Base-by-base conservation (phyloP, 2,113 vertebrate species). In the Pelecanus crispus region DNA sequence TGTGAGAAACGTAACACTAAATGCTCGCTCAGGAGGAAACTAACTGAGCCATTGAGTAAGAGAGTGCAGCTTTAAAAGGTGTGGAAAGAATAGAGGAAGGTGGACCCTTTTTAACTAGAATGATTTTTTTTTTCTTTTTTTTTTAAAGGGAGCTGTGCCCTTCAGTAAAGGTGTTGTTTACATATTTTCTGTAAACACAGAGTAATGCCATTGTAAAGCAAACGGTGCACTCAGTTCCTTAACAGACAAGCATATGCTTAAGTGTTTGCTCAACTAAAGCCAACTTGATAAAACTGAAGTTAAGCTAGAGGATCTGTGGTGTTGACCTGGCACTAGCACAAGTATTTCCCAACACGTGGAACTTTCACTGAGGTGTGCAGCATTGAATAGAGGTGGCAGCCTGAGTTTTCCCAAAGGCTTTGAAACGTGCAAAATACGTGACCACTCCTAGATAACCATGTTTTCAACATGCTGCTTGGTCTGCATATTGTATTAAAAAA, bases 401-500 rank as follows among this genome's bases (percentile, higher is more conserved):
- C 40, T 53, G 42, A 75, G 44, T 68, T 86, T 90, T 75, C 25
- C 7, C 31, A 7, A 38, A 36, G 36, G 49, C 38, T 88, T 72
- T 73, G n/a, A 65, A 75, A 38, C 29, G 21, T 80, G 49, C 2
- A 17, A 36, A 82, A 65, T 50, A 47, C 4, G 2, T 36, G 15
- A 2, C 18, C 2, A 1, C 9, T 58, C 25, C 21, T 38, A 52
- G n/a, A 28, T 25, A 17, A 40, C 14, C 10, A 8, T 0, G 1
- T 44, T 81, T 90, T 63, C 49, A 81, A 31, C 6, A 8, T 28
- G 24, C 52, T 94, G 11, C 53, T 81, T 5, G 2, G 5, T 71
- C 61, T 61, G 40, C 38, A 13, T 59, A 6, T 70, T 42, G 6
- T 62, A 19, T 61, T 80, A 36, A 78, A 83, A 29, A 3, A 19